phyloP scores from a whole-genome alignment of 2,797 vertebrate genomes.

The Tragelaphus eurycerus region DNA sequence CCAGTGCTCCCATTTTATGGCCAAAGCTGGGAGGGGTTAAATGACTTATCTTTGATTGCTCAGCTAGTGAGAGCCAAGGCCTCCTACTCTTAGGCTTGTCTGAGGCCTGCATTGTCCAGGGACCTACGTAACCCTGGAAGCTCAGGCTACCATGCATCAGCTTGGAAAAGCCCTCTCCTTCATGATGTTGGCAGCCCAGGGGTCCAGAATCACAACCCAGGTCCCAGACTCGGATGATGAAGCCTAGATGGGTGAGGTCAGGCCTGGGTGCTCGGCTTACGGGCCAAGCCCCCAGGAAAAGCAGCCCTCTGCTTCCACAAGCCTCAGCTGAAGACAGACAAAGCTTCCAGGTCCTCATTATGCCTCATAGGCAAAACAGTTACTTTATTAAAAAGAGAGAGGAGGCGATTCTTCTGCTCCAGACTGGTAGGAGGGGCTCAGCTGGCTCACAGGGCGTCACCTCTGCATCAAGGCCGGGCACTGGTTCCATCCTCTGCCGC shows the following conservation, averaged over 20 bases:
- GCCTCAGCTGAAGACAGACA: not conserved
- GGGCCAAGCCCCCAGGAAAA: not conserved
- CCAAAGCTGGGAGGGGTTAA: not conserved
- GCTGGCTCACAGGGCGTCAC: not conserved
- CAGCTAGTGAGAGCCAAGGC: not conserved
- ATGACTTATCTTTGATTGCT: not conserved
- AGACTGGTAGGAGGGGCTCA: not conserved
- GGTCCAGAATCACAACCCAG: not conserved
- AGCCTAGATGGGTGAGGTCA: not conserved
- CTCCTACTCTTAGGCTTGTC: not conserved
- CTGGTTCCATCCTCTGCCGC: not conserved
- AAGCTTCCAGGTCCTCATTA: not conserved
- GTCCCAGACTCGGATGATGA: accelerated
- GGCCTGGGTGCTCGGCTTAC: accelerated
- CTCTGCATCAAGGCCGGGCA: accelerated
- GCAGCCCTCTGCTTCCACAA: not conserved
- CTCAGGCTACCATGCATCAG: accelerated
- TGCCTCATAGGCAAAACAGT: not conserved
- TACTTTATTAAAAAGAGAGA: not conserved
- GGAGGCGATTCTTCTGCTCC: not conserved
- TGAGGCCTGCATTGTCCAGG: not conserved
- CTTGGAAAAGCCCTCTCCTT: not conserved
- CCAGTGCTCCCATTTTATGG: accelerated
- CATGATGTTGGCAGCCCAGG: accelerated
- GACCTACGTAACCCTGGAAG: accelerated